These are phyloP conservation scores for Formicarius rufipectus DNA, from an alignment of 2,113 vertebrate genomes.

Conservation along the genomic window DNA sequence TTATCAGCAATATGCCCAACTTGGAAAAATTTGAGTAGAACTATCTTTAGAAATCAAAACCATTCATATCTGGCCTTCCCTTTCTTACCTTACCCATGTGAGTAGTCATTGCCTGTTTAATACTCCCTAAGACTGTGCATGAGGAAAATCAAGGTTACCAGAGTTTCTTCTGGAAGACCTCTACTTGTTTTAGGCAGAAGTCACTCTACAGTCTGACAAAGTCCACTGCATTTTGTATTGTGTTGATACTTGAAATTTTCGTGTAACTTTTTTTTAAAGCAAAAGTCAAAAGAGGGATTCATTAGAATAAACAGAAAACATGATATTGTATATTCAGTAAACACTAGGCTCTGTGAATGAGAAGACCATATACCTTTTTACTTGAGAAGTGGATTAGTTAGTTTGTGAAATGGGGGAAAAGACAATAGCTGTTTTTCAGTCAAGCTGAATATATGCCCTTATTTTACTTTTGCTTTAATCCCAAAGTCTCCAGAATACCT, in stretches of 20 bases:
- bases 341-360: background rate
- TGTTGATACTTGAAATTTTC: background rate
- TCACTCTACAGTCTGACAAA: background rate
- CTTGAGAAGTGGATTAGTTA: background rate
- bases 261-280: background rate
- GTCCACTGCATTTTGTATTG: background rate
- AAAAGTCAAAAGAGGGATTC: background rate
- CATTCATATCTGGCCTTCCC: background rate
- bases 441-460: background rate
- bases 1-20: background rate
- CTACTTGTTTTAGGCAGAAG: background rate
- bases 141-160: background rate
- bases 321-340: background rate
- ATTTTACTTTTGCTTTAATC: background rate
- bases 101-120: background rate
- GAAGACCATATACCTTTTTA: background rate
- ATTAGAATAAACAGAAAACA: background rate
- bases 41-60: background rate
- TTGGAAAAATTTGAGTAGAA: background rate
- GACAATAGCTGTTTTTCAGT: background rate
- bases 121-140: rapidly evolving
- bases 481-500: background rate
- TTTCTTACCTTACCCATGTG: background rate
- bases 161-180: background rate
- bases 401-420: background rate